phyloP scores from a whole-genome alignment of 2,113 vertebrate species.

The Tympanuchus pallidicinctus region DNA sequence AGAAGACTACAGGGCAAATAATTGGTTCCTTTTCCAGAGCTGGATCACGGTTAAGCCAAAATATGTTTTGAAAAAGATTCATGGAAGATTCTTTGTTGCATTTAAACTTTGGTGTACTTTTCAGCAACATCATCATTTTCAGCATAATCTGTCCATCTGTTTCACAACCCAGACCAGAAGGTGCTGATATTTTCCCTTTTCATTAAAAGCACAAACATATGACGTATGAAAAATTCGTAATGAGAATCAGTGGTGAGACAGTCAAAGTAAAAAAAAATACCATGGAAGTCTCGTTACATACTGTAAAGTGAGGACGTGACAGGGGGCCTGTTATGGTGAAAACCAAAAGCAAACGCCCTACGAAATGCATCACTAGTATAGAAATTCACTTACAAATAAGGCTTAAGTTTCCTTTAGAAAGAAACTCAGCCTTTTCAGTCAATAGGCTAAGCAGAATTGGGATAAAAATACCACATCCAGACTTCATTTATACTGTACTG shows the following conservation, averaged over 20 bases:
- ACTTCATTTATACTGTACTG: neutral
- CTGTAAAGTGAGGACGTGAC: neutral
- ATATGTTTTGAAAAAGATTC: slow-evolving; percentile 9
- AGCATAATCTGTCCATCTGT: slow-evolving; percentile 24
- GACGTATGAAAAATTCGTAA: slow-evolving; percentile 34
- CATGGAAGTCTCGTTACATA: neutral
- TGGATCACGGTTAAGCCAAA: slow-evolving; percentile 51
- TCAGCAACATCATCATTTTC: slow-evolving; percentile 14
- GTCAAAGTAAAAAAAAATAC: neutral
- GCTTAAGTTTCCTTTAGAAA: neutral
- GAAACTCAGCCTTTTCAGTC: neutral
- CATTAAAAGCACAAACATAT: slow-evolving; percentile 15
- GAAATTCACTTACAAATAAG: neutral
- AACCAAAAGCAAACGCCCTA: neutral
- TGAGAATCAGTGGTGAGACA: neutral
- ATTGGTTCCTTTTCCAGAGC: slow-evolving; percentile 49
- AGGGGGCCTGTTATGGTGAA: neutral
- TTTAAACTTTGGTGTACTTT: slow-evolving; percentile 38
- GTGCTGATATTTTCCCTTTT: slow-evolving; percentile 20
- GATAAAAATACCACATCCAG: neutral
- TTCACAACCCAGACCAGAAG: slow-evolving; percentile 19
- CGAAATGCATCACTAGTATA: accelerated
- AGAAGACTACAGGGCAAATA: slow-evolving; percentile 56
- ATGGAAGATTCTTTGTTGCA: neutral
- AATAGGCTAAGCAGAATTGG: neutral